Conservation (phyloP, 2,113 vertebrate genomes). For the Psophia crepitans region DNA sequence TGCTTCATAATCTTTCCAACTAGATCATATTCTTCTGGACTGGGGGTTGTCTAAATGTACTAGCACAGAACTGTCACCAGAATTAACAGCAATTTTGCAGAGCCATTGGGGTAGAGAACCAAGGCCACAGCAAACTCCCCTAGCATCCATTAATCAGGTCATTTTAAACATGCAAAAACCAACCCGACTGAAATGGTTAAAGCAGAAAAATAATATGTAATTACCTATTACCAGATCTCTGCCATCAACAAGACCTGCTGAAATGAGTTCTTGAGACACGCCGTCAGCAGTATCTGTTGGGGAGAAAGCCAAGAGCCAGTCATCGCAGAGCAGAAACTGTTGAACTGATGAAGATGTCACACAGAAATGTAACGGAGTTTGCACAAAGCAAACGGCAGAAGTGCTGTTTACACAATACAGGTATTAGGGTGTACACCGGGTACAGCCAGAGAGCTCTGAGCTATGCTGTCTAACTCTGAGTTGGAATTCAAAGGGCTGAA, state of each 20-base stretch:
- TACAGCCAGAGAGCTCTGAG: background rate
- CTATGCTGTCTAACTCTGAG: background rate
- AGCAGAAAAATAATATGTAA: background rate
- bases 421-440: background rate
- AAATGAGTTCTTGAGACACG: constrained; percentile 97
- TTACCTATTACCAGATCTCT: constrained; percentile 97
- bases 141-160: background rate
- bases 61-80: background rate
- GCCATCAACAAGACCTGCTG: constrained; percentile 95
- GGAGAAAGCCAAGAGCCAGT: constrained; percentile 21
- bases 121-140: background rate
- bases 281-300: constrained; percentile 93
- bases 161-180: background rate
- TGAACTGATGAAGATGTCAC: background rate
- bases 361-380: background rate
- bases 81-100: background rate
- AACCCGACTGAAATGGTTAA: background rate
- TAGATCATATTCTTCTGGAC: background rate
- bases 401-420: background rate
- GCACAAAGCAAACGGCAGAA: background rate
- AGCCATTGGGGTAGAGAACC: background rate
- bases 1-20: background rate
- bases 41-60: background rate
- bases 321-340: background rate
- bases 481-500: background rate